Evolutionary conservation across 2,113 vertebrate species (phyloP), one percentile per base, ranked within the genome.

Genomic region (Rhinoderma darwinii): DNA sequence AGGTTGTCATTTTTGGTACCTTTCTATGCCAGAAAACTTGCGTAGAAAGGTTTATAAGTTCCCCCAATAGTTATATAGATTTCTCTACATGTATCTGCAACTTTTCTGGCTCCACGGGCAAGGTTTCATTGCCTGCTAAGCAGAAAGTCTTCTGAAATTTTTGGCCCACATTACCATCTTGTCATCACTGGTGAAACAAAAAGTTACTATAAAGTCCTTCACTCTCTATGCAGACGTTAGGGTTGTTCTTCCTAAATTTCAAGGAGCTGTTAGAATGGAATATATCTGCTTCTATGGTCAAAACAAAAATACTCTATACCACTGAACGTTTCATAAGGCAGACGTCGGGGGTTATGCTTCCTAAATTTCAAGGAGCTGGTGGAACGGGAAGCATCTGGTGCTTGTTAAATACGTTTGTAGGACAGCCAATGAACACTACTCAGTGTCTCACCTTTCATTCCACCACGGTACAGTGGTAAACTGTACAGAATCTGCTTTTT

Each of bases 361-460:
- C 54, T 61, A 39, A 82, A 63, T 82, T 63, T 82, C 56, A 63
- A 43, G 79, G 56, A 82, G 35, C 84, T 39, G 17, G 75, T 50
- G 56, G 73, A 77, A 84, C 43, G 27, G 35, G 89, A 89, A 92
- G 89, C 79, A 35, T 92, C 88, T 92, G 92, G 91, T 91, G 88
- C 66, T 83, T n/a, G 89, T 63, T 87, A 80, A 88, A 83, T 0
- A 18, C 84, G 84, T 89, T 89, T 89, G 89, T 91, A 88, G 89
- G 84, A 73, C 70, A 88, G 91, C 90, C 89, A 91, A 87, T 86
- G 89, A 89, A 90, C 88, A 90, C 89, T 91, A 30, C 6, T 90
- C 32, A 90, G 90, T 25, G 88, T 90, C 90, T 90, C 87, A 76
- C 84, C 89, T 89, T 91, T 88, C 90, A 18, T 92, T 92, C 90